These are phyloP conservation scores for Isurus oxyrinchus DNA, from an alignment of 2,113 vertebrate genomes.

Conservation along the genomic window DNA sequence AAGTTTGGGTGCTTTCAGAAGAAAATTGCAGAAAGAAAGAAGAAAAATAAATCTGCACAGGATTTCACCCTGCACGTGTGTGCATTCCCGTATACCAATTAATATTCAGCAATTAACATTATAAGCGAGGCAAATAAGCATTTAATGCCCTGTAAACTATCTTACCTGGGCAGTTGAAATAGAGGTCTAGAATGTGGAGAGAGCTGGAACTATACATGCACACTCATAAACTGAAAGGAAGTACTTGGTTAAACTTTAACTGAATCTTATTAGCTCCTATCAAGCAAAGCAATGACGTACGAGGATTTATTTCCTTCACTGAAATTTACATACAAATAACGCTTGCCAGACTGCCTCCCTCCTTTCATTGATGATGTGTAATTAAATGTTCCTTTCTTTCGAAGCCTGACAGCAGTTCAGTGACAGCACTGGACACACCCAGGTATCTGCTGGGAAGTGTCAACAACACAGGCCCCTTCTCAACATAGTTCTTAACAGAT, in stretches of 20 bases:
- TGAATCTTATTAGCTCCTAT: neutral
- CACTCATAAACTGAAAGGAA: neutral
- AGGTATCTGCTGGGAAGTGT: neutral
- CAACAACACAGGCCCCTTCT: neutral
- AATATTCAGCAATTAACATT: neutral
- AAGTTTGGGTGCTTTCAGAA: neutral
- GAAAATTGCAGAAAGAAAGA: neutral
- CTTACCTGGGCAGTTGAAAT: neutral
- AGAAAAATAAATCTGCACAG: neutral
- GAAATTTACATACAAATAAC: neutral
- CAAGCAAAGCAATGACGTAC: neutral
- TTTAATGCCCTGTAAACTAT: neutral
- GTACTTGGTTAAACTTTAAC: neutral
- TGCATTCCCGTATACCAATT: neutral
- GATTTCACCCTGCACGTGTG: neutral
- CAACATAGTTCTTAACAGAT: neutral
- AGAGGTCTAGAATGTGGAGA: neutral
- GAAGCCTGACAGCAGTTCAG: neutral
- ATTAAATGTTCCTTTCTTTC: neutral
- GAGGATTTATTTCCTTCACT: neutral
- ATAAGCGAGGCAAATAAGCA: neutral
- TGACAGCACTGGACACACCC: neutral
- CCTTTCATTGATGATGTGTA: neutral
- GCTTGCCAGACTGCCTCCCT: neutral
- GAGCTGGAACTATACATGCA: neutral